Conservation (phyloP, 2,888 invertebrate species). For the Xanthorhoe designata region DNA sequence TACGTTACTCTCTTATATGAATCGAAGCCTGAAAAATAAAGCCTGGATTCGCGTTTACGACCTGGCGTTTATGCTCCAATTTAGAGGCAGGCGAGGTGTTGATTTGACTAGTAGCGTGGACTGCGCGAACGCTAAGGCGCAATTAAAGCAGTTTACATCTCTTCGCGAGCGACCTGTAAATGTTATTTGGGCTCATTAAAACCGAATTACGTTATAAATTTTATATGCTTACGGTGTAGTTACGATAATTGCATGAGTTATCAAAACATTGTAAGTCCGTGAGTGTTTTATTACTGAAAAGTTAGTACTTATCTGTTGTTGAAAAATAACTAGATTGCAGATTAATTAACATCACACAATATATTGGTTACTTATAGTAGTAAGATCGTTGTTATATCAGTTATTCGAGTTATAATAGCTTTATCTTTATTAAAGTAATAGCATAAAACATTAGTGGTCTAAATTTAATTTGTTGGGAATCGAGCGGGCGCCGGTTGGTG, state of each 20-base stretch:
- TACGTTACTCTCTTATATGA: conserved; percentile 47
- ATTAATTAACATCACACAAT: no score
- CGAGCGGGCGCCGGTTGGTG: conserved; percentile 70
- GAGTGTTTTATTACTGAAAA: conserved; percentile 32
- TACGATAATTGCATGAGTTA: conserved; percentile 66
- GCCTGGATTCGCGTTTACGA: conserved; percentile 52
- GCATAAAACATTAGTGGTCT: conserved; percentile 71
- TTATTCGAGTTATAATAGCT: conserved; percentile 53
- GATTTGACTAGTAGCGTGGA: conserved; percentile 64
- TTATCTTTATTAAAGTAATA: conserved; percentile 57
- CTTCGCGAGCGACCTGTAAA: conserved; percentile 77
- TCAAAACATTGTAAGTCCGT: conserved; percentile 64
- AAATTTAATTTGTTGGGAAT: conserved; percentile 81
- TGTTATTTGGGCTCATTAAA: conserved; percentile 79
- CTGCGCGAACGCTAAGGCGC: conserved; percentile 61
- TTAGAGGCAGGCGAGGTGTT: conserved; percentile 65
- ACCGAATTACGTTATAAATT: conserved; percentile 76
- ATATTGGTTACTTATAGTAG: background rate
- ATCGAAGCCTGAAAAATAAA: conserved; percentile 54
- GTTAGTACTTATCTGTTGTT: conserved; percentile 5
- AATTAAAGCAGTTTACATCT: conserved; percentile 79
- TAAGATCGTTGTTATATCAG: background rate
- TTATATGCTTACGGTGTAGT: conserved; percentile 69
- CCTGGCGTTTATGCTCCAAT: conserved; percentile 58
- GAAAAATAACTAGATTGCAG: background rate